phyloP scores from a whole-genome alignment of 2,113 vertebrate species.

The Callopanchax toddi region DNA sequence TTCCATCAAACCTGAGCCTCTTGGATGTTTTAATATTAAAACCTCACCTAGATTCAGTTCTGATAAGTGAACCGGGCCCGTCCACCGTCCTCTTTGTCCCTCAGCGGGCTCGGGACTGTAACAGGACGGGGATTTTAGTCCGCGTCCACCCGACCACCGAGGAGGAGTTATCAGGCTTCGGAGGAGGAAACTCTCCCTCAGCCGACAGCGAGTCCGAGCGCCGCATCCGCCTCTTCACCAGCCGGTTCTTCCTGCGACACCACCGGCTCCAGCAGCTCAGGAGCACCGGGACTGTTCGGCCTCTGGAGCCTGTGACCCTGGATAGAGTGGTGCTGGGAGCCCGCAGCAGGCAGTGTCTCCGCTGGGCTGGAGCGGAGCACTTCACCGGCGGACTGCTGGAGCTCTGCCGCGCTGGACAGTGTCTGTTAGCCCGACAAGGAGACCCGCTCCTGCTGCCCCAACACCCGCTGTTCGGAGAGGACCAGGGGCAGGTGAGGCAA shows the following conservation, averaged over 20 bases:
- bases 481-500: conserved; percentile 53
- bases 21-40: conserved; percentile 60
- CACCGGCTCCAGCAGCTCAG: conserved; percentile 51
- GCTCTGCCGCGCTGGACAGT: conserved; percentile 60
- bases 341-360: conserved; percentile 62
- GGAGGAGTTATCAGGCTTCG: conserved; percentile 58
- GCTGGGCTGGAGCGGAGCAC: conserved; percentile 58
- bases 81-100: conserved; percentile 75
- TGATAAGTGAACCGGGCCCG: conserved; percentile 40
- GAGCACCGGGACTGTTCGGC: conserved; percentile 47
- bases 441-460: conserved; percentile 70
- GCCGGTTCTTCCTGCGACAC: conserved; percentile 64
- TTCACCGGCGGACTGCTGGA: conserved; percentile 66
- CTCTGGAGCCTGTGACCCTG: conserved; percentile 60
- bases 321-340: conserved; percentile 74
- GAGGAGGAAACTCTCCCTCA: not conserved
- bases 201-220: not conserved
- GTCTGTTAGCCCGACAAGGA: conserved; percentile 73
- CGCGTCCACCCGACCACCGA: conserved; percentile 61
- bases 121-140: conserved; percentile 63
- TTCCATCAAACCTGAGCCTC: conserved; percentile 67
- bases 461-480: conserved; percentile 54
- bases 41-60: conserved; percentile 50
- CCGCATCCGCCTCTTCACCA: conserved; percentile 72
- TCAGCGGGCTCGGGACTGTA: conserved; percentile 24